Conservation (phyloP, 2,797 vertebrate genomes). For the Pipistrellus pipistrellus region DNA sequence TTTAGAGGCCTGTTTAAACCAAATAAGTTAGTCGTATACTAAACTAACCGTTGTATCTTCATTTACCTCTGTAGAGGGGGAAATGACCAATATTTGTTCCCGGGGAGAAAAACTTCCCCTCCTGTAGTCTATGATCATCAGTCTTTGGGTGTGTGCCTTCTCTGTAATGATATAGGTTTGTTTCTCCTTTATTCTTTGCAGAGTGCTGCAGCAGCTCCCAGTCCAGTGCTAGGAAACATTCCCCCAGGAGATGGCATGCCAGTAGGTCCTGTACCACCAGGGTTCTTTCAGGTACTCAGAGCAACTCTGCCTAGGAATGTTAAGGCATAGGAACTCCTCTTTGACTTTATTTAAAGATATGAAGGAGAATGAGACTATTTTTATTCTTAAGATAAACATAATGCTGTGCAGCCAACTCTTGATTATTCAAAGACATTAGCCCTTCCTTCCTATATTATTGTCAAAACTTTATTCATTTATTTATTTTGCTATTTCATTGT, state of each 20-base stretch:
- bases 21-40: slow-evolving; percentile 29
- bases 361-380: slow-evolving; percentile 78
- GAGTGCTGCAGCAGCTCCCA: slow-evolving; percentile 98
- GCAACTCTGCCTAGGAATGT: slow-evolving; percentile 85
- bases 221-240: slow-evolving; percentile 97
- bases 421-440: slow-evolving; percentile 46
- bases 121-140: slow-evolving; percentile 73
- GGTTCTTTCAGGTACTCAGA: slow-evolving; percentile 97
- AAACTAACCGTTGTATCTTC: slow-evolving; percentile 52
- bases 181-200: slow-evolving; percentile 92
- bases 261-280: slow-evolving; percentile 97
- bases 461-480: slow-evolving; percentile 23
- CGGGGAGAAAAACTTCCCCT: slow-evolving; percentile 69
- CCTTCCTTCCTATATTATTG: slow-evolving; percentile 34
- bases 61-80: slow-evolving; percentile 68
- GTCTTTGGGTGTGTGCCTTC: slow-evolving; percentile 87
- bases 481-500: slow-evolving; percentile 54
- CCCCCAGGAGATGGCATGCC: slow-evolving; percentile 98
- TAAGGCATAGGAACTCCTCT: slow-evolving; percentile 83
- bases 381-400: slow-evolving; percentile 46
- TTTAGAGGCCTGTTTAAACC: slow-evolving; percentile 54
- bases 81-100: slow-evolving; percentile 68
- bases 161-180: slow-evolving; percentile 90
- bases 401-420: slow-evolving; percentile 64
- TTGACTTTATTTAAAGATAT: slow-evolving; percentile 74